Conservation (phyloP, 2,888 invertebrate species). For the Amblyjoppa fuscipennis region DNA sequence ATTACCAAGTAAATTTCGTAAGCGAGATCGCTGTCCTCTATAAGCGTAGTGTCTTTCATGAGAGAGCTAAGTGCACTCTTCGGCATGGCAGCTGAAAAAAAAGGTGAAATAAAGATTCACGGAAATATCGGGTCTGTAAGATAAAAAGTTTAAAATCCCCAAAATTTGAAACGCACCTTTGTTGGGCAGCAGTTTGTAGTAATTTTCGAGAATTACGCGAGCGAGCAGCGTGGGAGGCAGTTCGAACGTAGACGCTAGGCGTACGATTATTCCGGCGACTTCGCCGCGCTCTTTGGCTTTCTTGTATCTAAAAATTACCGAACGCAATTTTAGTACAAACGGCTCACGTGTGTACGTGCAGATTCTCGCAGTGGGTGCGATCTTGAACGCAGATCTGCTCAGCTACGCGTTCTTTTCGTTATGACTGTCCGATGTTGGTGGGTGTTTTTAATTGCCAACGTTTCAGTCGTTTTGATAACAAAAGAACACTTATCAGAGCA, state of each 20-base stretch:
- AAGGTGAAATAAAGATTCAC: conserved; percentile 82
- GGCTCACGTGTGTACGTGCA: neutral
- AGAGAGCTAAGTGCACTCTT: conserved; percentile 86
- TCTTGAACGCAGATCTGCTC: too few species aligned
- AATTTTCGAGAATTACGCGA: conserved; percentile 87
- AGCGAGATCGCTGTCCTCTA: conserved; percentile 90
- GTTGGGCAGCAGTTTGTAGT: conserved; percentile 81
- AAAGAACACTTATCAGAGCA: too few species aligned
- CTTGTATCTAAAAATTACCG: conserved; percentile 82
- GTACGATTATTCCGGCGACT: conserved; percentile 88
- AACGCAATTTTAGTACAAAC: conserved; percentile 41
- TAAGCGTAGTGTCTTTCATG: conserved; percentile 90
- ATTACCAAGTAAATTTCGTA: conserved; percentile 91
- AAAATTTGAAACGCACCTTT: conserved; percentile 67
- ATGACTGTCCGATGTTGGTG: too few species aligned
- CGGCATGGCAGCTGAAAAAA: conserved; percentile 84
- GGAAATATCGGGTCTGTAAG: neutral
- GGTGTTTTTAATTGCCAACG: too few species aligned
- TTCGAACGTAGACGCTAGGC: conserved; percentile 86
- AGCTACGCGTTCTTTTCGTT: too few species aligned
- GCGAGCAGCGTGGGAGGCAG: conserved; percentile 88
- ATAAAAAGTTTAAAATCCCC: neutral
- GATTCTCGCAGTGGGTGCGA: too few species aligned
- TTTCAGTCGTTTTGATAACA: too few species aligned
- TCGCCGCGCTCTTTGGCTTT: conserved; percentile 84